Percentiles rank a stretch among this genome's conserved stretches.
Conservation (phyloP, 1,140 invertebrate genomes). For the Branchinecta lynchi region DNA sequence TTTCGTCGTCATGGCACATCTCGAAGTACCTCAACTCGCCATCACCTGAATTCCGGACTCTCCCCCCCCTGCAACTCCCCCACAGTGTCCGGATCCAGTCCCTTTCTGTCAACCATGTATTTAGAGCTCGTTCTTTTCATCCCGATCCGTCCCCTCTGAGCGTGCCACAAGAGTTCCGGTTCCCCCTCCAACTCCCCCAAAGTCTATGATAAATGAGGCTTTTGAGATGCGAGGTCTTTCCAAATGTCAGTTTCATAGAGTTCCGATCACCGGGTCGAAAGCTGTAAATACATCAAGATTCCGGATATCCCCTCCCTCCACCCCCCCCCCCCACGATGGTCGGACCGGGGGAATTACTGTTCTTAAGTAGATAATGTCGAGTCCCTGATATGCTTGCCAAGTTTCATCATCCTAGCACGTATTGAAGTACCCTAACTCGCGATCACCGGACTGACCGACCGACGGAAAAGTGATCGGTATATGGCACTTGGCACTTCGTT, state of each 20-base stretch:
- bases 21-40: too few relatives aligned
- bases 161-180: background rate
- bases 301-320: background rate
- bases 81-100: too few relatives aligned
- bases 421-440: too few relatives aligned
- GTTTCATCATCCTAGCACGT: too few relatives aligned
- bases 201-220: background rate
- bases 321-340: background rate
- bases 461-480: too few relatives aligned
- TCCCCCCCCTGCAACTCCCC: too few relatives aligned
- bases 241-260: constrained; percentile 6
- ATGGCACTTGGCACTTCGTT: too few relatives aligned
- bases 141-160: background rate
- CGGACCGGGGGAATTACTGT: background rate
- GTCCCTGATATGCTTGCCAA: constrained; percentile 5
- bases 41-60: too few relatives aligned
- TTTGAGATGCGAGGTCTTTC: constrained; percentile 8
- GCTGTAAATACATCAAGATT: background rate
- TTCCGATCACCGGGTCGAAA: background rate
- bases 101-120: too few relatives aligned
- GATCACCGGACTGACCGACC: too few relatives aligned
- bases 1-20: too few relatives aligned
- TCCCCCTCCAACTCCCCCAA: constrained; percentile 4
- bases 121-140: too few relatives aligned
- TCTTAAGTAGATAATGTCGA: background rate